phyloP scores from a whole-genome alignment of 2,113 vertebrate genomes.

The Grallaria varia region DNA sequence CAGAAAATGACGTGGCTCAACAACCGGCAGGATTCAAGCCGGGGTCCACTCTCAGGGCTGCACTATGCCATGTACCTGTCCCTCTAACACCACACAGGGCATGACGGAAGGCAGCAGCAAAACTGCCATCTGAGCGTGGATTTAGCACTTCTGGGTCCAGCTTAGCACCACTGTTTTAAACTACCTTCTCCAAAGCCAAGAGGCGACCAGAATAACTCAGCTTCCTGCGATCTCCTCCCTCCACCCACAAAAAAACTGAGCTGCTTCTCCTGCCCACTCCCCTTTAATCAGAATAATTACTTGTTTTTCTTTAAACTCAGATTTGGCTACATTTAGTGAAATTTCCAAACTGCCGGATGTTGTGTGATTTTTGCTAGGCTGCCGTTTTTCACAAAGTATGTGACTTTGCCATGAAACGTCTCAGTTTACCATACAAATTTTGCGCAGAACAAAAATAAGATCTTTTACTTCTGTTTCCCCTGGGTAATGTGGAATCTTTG shows the following conservation, averaged over 20 bases:
- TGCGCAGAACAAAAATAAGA: conserved; percentile 64
- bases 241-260: conserved; percentile 51
- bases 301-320: conserved; percentile 68
- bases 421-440: conserved; percentile 70
- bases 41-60: not conserved
- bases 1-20: accelerated
- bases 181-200: conserved; percentile 3
- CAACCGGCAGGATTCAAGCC: not conserved
- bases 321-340: conserved; percentile 64
- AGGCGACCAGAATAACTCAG: conserved; percentile 28
- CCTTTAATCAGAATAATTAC: conserved; percentile 68
- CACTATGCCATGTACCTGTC: not conserved
- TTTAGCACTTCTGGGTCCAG: not conserved
- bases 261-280: conserved; percentile 53
- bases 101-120: not conserved
- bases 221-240: conserved; percentile 21
- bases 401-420: conserved; percentile 61
- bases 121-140: not conserved
- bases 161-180: not conserved
- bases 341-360: conserved; percentile 67
- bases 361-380: conserved; percentile 67
- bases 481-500: not conserved
- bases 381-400: conserved; percentile 57
- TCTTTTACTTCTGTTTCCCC: conserved; percentile 38
- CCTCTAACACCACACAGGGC: not conserved